A percentile compares a stretch with the other conserved stretches of the same genome.
phyloP scores from a whole-genome alignment of 1,140 invertebrate species.

The Drosophila nigrodunni region DNA sequence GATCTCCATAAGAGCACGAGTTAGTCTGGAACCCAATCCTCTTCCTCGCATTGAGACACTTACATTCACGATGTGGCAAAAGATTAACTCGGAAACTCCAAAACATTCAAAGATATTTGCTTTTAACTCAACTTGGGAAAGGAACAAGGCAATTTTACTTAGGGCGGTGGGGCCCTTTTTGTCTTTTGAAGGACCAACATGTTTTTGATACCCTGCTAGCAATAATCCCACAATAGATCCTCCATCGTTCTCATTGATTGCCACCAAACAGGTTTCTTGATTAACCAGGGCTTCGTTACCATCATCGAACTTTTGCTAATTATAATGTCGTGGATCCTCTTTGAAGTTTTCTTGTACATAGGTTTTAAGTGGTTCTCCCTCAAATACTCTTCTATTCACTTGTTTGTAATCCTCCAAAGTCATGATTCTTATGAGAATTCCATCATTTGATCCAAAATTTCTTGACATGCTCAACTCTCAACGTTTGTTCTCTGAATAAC shows the following conservation, averaged over 20 bases:
- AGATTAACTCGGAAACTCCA: constrained; percentile 26
- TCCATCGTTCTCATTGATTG: constrained; percentile 25
- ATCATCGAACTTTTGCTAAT: background rate
- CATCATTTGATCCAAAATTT: background rate
- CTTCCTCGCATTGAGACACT: constrained; percentile 47
- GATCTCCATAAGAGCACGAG: constrained; percentile 53
- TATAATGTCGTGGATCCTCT: background rate
- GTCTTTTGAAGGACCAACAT: background rate
- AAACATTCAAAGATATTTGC: constrained; percentile 50
- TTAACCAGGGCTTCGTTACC: background rate
- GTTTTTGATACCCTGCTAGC: constrained; percentile 1
- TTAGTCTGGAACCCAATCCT: constrained; percentile 40
- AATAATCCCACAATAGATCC: constrained; percentile 53
- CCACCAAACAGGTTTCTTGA: constrained; percentile 48
- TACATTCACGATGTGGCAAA: constrained; percentile 53
- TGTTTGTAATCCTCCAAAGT: background rate
- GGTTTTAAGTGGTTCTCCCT: background rate
- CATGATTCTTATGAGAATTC: background rate
- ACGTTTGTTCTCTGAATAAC: too few species aligned
- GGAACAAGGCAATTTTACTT: constrained; percentile 23
- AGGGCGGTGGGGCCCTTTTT: background rate
- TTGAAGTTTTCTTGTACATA: background rate
- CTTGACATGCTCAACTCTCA: background rate
- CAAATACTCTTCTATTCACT: background rate
- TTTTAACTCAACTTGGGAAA: constrained; percentile 35